A percentile compares a stretch with the other conserved stretches of the same genome.
phyloP scores from a whole-genome alignment of 2,113 vertebrate species.

The Syrmaticus mikado region DNA sequence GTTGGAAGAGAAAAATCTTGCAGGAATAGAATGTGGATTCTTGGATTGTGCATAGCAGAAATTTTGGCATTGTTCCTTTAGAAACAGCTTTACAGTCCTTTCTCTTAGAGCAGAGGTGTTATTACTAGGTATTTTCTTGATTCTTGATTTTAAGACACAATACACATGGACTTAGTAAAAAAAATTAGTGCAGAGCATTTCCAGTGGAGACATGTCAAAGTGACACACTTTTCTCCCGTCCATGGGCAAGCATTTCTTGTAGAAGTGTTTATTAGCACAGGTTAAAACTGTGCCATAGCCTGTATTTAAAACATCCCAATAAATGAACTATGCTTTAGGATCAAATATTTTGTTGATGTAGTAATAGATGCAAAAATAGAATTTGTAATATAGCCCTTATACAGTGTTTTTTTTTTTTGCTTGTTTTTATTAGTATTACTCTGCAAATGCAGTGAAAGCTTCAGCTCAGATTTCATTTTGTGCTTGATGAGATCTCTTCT shows the following conservation, averaged over 20 bases:
- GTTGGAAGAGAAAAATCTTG: not conserved
- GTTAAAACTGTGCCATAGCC: not conserved
- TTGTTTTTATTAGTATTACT: not conserved
- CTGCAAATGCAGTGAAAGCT: not conserved
- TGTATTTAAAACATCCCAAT: not conserved
- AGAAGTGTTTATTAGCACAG: not conserved
- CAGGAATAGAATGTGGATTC: not conserved
- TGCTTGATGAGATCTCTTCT: not conserved
- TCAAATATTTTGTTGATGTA: not conserved
- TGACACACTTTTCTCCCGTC: not conserved
- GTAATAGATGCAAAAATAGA: not conserved
- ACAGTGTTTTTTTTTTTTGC: not conserved
- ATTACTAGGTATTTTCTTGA: not conserved
- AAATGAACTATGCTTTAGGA: not conserved
- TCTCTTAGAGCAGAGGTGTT: not conserved
- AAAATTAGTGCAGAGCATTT: not conserved
- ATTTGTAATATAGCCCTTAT: not conserved
- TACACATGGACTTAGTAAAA: not conserved
- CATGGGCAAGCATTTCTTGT: not conserved
- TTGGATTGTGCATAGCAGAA: not conserved
- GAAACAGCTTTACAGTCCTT: not conserved
- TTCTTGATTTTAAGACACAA: not conserved
- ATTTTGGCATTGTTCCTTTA: not conserved
- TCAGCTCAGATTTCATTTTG: not conserved
- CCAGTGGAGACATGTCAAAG: not conserved